A percentile compares a stretch with the other conserved stretches of the same genome.
Conservation (phyloP, 1,140 invertebrate species). For the Aleiodes sp. region DNA sequence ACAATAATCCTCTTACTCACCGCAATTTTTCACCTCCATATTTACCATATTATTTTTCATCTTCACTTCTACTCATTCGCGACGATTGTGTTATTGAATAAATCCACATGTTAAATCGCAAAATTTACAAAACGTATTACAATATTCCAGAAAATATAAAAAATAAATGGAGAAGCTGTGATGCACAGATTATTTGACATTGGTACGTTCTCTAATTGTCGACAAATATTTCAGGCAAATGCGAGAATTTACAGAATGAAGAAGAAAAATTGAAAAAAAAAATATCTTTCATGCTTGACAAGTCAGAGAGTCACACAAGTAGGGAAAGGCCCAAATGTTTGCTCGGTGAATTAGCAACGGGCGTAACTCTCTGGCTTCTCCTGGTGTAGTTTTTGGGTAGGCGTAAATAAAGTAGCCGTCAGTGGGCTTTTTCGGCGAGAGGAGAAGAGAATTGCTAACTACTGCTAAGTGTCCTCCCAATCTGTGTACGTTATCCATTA, state of each 20-base stretch:
- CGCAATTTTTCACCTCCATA: neutral
- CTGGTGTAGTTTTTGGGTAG: constrained; percentile 26
- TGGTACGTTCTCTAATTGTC: neutral
- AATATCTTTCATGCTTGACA: too few species aligned
- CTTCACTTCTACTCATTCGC: too few species aligned
- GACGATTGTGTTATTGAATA: too few species aligned
- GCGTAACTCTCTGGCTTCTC: constrained; percentile 40
- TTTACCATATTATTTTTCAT: neutral
- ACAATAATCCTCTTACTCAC: constrained; percentile 47
- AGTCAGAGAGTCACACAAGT: too few species aligned
- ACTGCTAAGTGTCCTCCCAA: constrained; percentile 45
- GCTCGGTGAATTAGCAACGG: constrained; percentile 40
- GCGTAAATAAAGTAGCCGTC: constrained; percentile 52
- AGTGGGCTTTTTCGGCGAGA: too few species aligned
- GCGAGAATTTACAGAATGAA: neutral
- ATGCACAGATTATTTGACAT: constrained; percentile 11
- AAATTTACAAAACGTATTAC: constrained; percentile 1
- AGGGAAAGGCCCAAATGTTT: too few species aligned
- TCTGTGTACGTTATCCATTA: constrained; percentile 41
- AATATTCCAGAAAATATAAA: neutral
- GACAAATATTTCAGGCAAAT: neutral
- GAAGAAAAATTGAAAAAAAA: neutral
- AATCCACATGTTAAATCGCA: constrained; percentile 3
- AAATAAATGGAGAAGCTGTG: constrained; percentile 1
- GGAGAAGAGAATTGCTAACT: constrained; percentile 44